Evolutionary conservation across 2,888 invertebrate genomes (phyloP), one percentile per base, ranked within the genome.

Genomic region (Catocala fraxini): DNA sequence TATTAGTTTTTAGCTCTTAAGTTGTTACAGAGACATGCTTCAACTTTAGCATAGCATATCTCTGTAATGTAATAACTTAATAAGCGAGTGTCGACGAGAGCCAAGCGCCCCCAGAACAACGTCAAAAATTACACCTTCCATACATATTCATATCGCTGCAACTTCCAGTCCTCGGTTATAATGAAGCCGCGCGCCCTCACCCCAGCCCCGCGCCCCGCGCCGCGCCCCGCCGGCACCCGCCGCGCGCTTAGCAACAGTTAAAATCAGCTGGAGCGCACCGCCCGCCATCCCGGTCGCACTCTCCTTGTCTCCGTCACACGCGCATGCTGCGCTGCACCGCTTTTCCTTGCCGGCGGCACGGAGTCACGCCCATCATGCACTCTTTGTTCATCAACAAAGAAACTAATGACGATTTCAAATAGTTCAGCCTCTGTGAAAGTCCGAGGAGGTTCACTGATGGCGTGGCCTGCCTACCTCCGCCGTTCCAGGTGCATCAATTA

Each of bases 211-310:
- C 35, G 6, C 35, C 35, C 35, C 35, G 35, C 35, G 6, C 35
- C 35, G 3, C 25, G 25, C 52, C 33, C 33, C 33, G 52, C 33
- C 39, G 4, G 10, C 52, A 53, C 65, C 33, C 43, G 39, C 34
- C 48, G 53, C 61, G 60, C 66, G 59, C 82, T 39, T 39, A 39
- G 35, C 35, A 39, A 39, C 35, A 82, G 77, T 79, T 75, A 73
- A 63, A 74, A 78, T 77, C 74, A 75, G 77, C 76, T 77, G 78
- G 60, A 39, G 35, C 35, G 35, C 35, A 9, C 35, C 35, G 9
- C 35, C 35, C 35, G 35, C 7, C 9, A 9, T 7, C 35, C 6
- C 35, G 9, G 35, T 7, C 35, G 35, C 9, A 9, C 35, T 39
- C 9, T 39, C 35, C 35, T 39, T 39, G 7, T 39, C 35, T 39